Percentiles rank a stretch among this genome's conserved stretches.
Conservation (phyloP, 2,113 vertebrate species). For the Sphyrna mokarran region DNA sequence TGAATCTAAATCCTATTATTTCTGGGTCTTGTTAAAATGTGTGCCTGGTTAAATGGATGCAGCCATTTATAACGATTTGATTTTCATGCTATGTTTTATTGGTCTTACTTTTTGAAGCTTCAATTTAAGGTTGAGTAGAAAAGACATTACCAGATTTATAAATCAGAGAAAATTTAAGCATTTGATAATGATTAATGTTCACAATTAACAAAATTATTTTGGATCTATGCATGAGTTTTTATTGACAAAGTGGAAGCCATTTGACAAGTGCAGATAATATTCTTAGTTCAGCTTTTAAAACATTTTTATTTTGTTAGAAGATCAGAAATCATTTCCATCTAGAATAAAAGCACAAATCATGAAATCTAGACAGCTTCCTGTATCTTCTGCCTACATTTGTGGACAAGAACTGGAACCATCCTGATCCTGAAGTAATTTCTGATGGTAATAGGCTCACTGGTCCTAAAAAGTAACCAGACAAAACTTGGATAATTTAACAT, state of each 20-base stretch:
- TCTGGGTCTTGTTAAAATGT: neutral
- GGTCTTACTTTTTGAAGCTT: neutral
- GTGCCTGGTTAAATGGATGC: neutral
- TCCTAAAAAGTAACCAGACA: neutral
- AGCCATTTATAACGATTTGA: neutral
- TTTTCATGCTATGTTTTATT: neutral
- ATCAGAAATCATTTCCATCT: neutral
- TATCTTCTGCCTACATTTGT: conserved; percentile 74
- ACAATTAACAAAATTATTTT: neutral
- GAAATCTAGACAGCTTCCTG: conserved; percentile 38
- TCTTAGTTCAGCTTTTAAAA: neutral
- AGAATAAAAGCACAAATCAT: neutral
- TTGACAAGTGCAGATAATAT: neutral
- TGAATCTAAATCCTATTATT: neutral
- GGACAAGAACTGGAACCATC: conserved; percentile 48
- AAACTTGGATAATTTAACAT: neutral
- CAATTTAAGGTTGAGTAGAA: neutral
- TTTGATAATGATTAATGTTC: neutral
- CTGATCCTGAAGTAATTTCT: neutral
- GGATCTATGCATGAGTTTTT: neutral
- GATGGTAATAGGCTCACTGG: neutral
- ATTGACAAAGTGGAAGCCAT: neutral
- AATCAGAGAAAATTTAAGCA: neutral
- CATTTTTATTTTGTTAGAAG: neutral
- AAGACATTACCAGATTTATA: neutral